These are phyloP conservation scores for Sabatieria punctata DNA, from an alignment of 2,888 invertebrate species.

Conservation along the genomic window DNA sequence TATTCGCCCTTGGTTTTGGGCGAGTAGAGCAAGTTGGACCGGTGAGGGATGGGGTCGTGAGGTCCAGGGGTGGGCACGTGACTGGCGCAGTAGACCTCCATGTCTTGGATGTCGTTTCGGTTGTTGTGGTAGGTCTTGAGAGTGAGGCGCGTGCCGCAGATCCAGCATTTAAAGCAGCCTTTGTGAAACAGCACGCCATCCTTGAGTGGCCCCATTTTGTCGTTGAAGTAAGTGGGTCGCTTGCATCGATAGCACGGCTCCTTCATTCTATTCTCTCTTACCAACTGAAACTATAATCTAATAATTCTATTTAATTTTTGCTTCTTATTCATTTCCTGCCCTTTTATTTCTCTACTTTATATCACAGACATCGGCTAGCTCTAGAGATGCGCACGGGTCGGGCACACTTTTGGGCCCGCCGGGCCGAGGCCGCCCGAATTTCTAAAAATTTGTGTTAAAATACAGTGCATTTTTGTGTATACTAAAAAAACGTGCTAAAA, in stretches of 20 bases:
- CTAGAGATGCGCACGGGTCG: too few species aligned
- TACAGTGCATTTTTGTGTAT: too few species aligned
- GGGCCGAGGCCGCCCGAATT: too few species aligned
- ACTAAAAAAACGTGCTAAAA: too few species aligned
- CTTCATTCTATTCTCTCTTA: too few species aligned
- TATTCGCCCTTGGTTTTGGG: conserved; percentile 31
- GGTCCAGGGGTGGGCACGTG: conserved; percentile 32
- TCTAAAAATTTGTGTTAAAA: too few species aligned
- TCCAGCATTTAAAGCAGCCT: conserved; percentile 28
- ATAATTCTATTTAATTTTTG: too few species aligned
- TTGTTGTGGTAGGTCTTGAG: conserved; percentile 32
- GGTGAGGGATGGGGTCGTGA: conserved; percentile 32
- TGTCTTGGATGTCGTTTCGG: conserved; percentile 30
- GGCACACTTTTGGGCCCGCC: too few species aligned
- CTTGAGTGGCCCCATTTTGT: conserved; percentile 31
- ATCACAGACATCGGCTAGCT: too few species aligned
- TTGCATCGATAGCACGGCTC: conserved; percentile 31
- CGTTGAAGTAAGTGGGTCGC: conserved; percentile 32
- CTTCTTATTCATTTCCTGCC: too few species aligned
- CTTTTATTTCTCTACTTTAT: too few species aligned
- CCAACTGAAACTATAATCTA: too few species aligned
- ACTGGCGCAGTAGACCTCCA: conserved; percentile 32
- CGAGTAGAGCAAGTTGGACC: conserved; percentile 29
- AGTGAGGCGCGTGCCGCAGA: conserved; percentile 29
- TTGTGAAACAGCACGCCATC: conserved; percentile 29